phyloP scores from a whole-genome alignment of 1,140 invertebrate species.

The Thaumetopoea pityocampa region DNA sequence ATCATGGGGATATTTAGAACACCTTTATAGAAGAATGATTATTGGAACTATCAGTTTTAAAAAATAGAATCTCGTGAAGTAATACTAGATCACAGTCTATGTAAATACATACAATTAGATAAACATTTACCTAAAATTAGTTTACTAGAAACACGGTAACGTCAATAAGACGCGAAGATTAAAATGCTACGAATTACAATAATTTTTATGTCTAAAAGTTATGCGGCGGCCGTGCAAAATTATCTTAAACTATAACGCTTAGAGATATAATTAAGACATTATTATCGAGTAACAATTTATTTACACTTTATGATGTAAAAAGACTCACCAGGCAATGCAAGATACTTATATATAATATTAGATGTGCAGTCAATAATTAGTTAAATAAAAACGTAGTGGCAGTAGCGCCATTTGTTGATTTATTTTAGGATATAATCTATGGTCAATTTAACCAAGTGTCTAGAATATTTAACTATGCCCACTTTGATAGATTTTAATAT shows the following conservation, averaged over 20 bases:
- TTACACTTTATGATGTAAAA: no score
- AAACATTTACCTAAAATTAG: constrained; percentile 51
- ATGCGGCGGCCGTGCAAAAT: constrained; percentile 25
- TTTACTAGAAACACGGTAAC: constrained; percentile 42
- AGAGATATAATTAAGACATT: background rate
- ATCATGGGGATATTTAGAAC: background rate
- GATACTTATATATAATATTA: no score
- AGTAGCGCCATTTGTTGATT: no score
- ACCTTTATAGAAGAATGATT: background rate
- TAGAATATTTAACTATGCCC: no score
- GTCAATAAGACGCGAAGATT: constrained; percentile 45
- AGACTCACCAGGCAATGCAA: no score
- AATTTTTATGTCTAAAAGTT: constrained; percentile 17
- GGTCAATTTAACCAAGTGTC: no score
- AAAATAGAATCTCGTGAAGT: constrained; percentile 68
- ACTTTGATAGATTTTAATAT: no score
- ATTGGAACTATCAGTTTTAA: constrained; percentile 38
- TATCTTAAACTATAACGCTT: constrained; percentile 2
- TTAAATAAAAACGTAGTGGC: no score
- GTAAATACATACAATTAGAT: constrained; percentile 58
- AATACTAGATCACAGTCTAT: constrained; percentile 74
- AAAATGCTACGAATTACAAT: constrained; percentile 30
- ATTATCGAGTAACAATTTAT: no score
- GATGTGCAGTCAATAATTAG: no score
- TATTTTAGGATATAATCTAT: no score